Evolutionary conservation across 1,140 invertebrate species (phyloP), one percentile per base, ranked within the genome.

Genomic region (Drosophila neocordata): DNA sequence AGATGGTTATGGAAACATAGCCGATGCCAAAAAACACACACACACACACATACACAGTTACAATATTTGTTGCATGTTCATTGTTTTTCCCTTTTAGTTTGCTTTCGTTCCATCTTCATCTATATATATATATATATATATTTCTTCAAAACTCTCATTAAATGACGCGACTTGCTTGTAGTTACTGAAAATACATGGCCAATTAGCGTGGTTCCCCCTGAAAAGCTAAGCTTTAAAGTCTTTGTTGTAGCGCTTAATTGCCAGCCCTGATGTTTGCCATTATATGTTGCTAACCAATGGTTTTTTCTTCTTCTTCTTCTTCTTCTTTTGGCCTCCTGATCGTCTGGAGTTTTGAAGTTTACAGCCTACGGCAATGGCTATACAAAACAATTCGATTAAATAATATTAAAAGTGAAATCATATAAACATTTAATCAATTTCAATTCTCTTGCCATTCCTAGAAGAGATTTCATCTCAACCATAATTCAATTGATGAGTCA

Each of bases 31-130:
- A 48, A 48, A 48, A 48, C n/a, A 6, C n/a, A 41, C 1, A 38
- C 5, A n/a, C 2, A 44, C 61, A 71, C 72, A 48, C 75, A 58
- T 44, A 35, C 60, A 64, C 44, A 79, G 65, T 64, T 64, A 70
- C 64, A 66, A 77, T 69, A 15, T 48, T 82, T 83, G 83, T 88
- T 88, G 83, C 83, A 88, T 88, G 83, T 79, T 89, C 83, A 88
- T 88, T 88, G 79, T 88, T 77, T 88, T 79, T 88, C 76, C 79
- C 75, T 88, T 63, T 31, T 31, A 69, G 71, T 70, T 65, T 13
- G 74, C 68, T 66, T 73, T 72, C 52, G 51, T 72, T 57, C 65
- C 71, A 59, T 71, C 77, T 62, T 70, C 81, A 38, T 80, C 60
- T 4, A 24, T 24, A n/a, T n/a, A n/a, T 68, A 48, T 51, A 67